phyloP scores from a whole-genome alignment of 2,113 vertebrate species.

The Phocoena phocoena region DNA sequence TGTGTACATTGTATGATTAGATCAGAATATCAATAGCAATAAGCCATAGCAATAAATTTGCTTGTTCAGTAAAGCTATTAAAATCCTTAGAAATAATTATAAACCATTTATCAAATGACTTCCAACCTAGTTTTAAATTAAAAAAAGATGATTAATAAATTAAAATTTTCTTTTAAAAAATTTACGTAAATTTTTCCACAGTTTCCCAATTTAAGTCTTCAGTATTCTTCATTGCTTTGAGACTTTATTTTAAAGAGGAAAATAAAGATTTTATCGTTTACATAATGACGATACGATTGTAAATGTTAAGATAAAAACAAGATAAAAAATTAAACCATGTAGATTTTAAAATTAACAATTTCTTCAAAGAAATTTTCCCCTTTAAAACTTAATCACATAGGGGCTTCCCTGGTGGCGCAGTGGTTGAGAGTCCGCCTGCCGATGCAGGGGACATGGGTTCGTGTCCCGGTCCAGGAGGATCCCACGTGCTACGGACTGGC shows the following conservation, averaged over 20 bases:
- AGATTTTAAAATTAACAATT: slow-evolving; percentile 4
- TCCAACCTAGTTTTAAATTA: slow-evolving; percentile 41
- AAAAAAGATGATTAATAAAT: slow-evolving; percentile 34
- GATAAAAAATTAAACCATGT: slow-evolving; percentile 39
- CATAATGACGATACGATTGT: background rate
- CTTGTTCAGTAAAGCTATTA: background rate
- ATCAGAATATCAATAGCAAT: background rate
- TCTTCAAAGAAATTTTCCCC: background rate
- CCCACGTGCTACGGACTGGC: too few relatives aligned
- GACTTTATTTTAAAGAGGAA: slow-evolving; percentile 26
- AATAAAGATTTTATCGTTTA: slow-evolving; percentile 49
- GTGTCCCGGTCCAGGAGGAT: too few relatives aligned
- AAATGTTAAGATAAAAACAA: slow-evolving; percentile 30
- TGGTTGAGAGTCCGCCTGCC: too few relatives aligned
- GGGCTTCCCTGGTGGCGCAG: too few relatives aligned
- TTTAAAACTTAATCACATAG: background rate
- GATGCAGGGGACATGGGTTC: too few relatives aligned
- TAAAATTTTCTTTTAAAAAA: slow-evolving; percentile 37
- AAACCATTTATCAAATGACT: slow-evolving; percentile 33
- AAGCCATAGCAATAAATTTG: background rate
- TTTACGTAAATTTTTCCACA: background rate
- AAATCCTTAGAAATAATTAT: background rate
- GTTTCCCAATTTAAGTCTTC: slow-evolving; percentile 38
- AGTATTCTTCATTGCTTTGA: background rate
- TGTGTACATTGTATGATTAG: background rate